A percentile compares a stretch with the other conserved stretches of the same genome.
These are phyloP conservation scores for Balanococcus diminutus DNA, from an alignment of 2,888 invertebrate genomes.

Conservation along the genomic window DNA sequence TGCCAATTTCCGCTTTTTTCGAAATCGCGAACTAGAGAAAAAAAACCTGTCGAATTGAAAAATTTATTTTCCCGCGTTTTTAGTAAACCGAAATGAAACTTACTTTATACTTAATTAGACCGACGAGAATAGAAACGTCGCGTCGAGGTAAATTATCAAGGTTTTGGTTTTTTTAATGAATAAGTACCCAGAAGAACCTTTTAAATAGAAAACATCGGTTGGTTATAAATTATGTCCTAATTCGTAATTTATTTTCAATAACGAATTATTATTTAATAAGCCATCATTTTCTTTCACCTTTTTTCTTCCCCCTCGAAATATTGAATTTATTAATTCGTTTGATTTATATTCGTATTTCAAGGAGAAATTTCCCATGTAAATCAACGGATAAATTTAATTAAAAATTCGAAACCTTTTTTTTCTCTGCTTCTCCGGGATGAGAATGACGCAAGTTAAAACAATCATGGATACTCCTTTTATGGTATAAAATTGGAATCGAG, in stretches of 20 bases:
- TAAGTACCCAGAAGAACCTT: not conserved
- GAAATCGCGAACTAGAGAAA: too few relatives aligned
- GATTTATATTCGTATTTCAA: conserved; percentile 18
- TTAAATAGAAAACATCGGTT: not conserved
- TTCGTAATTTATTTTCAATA: conserved; percentile 17
- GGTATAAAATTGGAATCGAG: not conserved
- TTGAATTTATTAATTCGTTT: conserved; percentile 27
- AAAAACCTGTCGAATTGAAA: too few relatives aligned
- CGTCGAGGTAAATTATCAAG: not conserved
- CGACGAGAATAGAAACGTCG: not conserved
- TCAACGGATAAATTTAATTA: conserved; percentile 23
- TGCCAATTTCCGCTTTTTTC: too few relatives aligned
- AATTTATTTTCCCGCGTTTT: too few relatives aligned
- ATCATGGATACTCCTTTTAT: not conserved
- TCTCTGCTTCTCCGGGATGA: not conserved
- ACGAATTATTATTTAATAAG: conserved; percentile 23
- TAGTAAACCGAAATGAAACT: too few relatives aligned
- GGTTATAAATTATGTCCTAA: conserved; percentile 4
- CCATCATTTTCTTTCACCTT: conserved; percentile 23
- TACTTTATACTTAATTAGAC: too few relatives aligned
- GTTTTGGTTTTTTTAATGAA: not conserved
- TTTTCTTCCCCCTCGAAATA: not conserved
- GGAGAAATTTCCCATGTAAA: conserved; percentile 8
- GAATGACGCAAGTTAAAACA: conserved; percentile 14
- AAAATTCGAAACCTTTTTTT: not conserved